Evolutionary conservation across 2,797 vertebrate genomes (phyloP).

Genomic region (Spinibarbus caldwelli): DNA sequence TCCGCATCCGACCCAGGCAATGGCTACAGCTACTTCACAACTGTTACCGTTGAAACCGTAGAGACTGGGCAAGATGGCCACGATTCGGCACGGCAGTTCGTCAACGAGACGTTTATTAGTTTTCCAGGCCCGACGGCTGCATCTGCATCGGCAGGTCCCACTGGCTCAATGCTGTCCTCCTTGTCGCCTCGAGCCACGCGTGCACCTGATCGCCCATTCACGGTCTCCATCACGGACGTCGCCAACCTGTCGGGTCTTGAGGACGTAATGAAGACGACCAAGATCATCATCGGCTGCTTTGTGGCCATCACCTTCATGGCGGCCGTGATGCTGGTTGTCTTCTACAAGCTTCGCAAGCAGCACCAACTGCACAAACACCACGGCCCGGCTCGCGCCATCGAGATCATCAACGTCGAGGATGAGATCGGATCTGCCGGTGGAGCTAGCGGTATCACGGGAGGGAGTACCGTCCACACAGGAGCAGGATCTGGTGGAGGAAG

Average conservation of each 20-base stretch:
- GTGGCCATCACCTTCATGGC: conserved; percentile 97
- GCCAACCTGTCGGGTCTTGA: conserved; percentile 89
- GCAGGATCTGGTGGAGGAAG: conserved; percentile 70
- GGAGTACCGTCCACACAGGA: conserved; percentile 76
- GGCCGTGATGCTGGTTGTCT: conserved; percentile 93
- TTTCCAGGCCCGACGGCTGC: conserved; percentile 68
- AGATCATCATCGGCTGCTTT: conserved; percentile 97
- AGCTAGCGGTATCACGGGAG: conserved; percentile 78
- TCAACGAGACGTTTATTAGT: conserved; percentile 84
- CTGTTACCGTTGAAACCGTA: conserved; percentile 92
- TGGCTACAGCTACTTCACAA: conserved; percentile 93
- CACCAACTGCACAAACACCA: conserved; percentile 96
- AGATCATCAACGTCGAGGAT: conserved; percentile 95
- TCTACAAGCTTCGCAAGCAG: conserved; percentile 94
- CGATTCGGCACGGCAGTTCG: conserved; percentile 82
- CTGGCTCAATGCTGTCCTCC: conserved; percentile 80
- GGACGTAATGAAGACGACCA: conserved; percentile 96
- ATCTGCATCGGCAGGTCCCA: conserved; percentile 63
- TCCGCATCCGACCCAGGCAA: conserved; percentile 87
- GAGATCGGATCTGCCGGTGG: conserved; percentile 83
- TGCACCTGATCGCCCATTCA: conserved; percentile 79
- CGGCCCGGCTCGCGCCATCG: conserved; percentile 89
- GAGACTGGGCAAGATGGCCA: conserved; percentile 78
- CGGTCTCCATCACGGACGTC: conserved; percentile 87
- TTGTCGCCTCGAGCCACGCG: conserved; percentile 82